phyloP scores from a whole-genome alignment of 2,888 invertebrate genomes.

The Drosophila pegasa region DNA sequence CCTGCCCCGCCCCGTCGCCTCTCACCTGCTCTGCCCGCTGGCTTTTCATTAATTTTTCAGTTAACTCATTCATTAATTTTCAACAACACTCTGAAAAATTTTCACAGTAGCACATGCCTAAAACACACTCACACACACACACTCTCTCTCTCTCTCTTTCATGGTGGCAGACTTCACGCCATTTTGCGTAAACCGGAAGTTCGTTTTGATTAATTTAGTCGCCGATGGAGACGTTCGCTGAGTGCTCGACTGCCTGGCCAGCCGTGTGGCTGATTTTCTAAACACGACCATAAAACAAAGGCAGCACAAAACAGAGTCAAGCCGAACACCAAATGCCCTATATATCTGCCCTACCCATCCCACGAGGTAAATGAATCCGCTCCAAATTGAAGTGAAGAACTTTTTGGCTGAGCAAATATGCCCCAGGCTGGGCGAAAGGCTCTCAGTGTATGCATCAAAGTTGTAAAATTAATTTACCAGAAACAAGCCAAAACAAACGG shows the following conservation, averaged over 20 bases:
- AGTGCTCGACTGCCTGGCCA: slow-evolving; percentile 35
- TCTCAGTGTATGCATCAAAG: slow-evolving; percentile 28
- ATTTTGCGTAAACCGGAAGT: slow-evolving; percentile 82
- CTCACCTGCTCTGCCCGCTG: slow-evolving; percentile 25
- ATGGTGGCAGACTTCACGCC: slow-evolving; percentile 73
- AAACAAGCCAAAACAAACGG: slow-evolving; percentile 47
- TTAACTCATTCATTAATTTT: slow-evolving; percentile 81
- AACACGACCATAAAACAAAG: slow-evolving; percentile 65
- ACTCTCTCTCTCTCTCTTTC: slow-evolving; percentile 8
- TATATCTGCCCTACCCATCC: too few species aligned
- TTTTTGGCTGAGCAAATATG: neutral
- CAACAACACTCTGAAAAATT: slow-evolving; percentile 58
- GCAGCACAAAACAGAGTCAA: slow-evolving; percentile 21
- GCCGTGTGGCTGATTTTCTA: slow-evolving; percentile 50
- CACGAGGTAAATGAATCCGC: neutral
- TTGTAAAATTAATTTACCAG: slow-evolving; percentile 77
- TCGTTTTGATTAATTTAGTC: slow-evolving; percentile 81
- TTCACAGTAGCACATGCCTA: slow-evolving; percentile 57
- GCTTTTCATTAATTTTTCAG: slow-evolving; percentile 81
- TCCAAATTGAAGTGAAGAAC: too few species aligned
- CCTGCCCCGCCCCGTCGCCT: slow-evolving; percentile 7
- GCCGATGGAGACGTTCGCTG: slow-evolving; percentile 72
- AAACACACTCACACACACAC: slow-evolving; percentile 34
- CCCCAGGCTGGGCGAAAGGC: slow-evolving; percentile 15
- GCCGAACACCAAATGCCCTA: slow-evolving; percentile 32